A percentile compares a stretch with the other conserved stretches of the same genome.
Evolutionary conservation across 2,113 vertebrate genomes (phyloP).

Genomic region (Gopherus flavomarginatus): DNA sequence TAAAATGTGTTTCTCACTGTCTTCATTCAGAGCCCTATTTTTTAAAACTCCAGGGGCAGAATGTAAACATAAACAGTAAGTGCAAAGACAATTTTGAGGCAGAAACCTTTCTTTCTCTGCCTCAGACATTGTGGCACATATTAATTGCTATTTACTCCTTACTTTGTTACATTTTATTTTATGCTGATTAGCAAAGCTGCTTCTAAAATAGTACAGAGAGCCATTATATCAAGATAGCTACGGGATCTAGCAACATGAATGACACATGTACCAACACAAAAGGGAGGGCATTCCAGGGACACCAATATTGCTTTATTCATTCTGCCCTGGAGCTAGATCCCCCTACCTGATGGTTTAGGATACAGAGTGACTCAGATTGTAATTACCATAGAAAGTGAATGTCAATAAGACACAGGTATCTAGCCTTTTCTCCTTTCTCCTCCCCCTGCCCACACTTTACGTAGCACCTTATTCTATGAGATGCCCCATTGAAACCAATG

Average conservation of each 20-base stretch:
- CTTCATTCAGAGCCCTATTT: background rate
- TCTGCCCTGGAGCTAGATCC: background rate
- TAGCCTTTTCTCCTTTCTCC: background rate
- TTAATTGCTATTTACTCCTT: background rate
- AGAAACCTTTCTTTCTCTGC: background rate
- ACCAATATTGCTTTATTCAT: background rate
- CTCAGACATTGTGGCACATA: background rate
- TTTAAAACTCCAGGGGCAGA: background rate
- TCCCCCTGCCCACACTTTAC: background rate
- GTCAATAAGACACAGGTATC: background rate
- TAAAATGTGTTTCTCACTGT: background rate
- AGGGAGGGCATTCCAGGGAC: background rate
- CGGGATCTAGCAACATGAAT: background rate
- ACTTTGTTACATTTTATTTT: background rate
- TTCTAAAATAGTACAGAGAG: background rate
- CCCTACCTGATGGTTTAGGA: background rate
- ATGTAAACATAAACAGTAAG: background rate
- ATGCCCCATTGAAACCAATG: background rate
- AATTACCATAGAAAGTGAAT: background rate
- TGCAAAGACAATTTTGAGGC: background rate
- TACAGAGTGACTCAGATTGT: background rate
- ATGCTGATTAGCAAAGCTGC: background rate
- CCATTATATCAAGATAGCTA: conserved; percentile 5
- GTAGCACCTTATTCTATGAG: background rate
- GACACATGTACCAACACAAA: background rate